Evolutionary conservation across 2,888 invertebrate species (phyloP).

Genomic region (Netelia fuscicornis): DNA sequence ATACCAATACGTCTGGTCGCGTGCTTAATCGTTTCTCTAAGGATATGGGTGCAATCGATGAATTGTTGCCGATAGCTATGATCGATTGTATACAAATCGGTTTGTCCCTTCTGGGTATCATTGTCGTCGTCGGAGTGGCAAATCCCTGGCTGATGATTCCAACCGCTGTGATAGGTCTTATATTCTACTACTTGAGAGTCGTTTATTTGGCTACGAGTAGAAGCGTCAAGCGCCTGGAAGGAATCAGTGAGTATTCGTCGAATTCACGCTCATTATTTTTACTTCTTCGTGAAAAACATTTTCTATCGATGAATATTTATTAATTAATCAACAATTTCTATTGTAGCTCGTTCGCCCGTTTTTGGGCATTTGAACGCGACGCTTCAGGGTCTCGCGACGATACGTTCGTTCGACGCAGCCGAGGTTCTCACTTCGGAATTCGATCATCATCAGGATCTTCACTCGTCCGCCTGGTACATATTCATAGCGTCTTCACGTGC

Average conservation of each 20-base stretch:
- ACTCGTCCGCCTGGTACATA: conserved; percentile 96
- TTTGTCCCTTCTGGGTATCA: conserved; percentile 92
- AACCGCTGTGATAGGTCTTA: conserved; percentile 88
- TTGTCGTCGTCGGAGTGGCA: conserved; percentile 91
- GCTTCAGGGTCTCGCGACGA: conserved; percentile 95
- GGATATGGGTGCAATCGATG: conserved; percentile 92
- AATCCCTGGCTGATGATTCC: conserved; percentile 91
- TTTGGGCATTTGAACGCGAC: conserved; percentile 96
- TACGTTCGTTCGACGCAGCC: conserved; percentile 95
- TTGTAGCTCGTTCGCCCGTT: conserved; percentile 96
- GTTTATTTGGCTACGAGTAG: conserved; percentile 93
- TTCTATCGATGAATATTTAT: background rate
- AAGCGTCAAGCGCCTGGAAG: conserved; percentile 93
- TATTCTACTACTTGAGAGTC: conserved; percentile 91
- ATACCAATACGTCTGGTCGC: conserved; percentile 93
- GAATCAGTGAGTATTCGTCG: conserved; percentile 89
- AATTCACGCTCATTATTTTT: conserved; percentile 6
- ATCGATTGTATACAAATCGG: conserved; percentile 91
- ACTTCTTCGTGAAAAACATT: background rate
- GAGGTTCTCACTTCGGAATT: conserved; percentile 92
- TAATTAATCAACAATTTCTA: conserved; percentile 11
- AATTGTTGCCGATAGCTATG: conserved; percentile 87
- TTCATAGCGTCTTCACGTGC: conserved; percentile 96
- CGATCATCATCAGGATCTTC: conserved; percentile 93
- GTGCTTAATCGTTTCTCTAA: conserved; percentile 96